These are phyloP conservation scores for Miichthys miiuy DNA, from an alignment of 2,797 vertebrate species.

Conservation along the genomic window DNA sequence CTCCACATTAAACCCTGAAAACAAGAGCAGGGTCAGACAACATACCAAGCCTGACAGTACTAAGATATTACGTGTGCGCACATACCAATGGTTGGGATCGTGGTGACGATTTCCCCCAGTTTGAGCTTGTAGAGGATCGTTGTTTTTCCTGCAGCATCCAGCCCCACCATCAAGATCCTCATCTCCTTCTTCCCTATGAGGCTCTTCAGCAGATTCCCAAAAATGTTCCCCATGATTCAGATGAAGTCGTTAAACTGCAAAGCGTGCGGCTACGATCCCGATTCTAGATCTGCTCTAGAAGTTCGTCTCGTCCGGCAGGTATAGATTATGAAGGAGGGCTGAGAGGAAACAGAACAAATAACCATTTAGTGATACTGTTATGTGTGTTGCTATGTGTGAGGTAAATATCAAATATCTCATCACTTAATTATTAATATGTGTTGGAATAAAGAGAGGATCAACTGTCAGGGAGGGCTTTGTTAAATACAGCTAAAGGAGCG, in stretches of 20 bases:
- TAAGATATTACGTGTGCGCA: conserved; percentile 1
- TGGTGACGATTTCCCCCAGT: conserved; percentile 97
- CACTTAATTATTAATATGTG: conserved; percentile 3
- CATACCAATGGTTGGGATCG: conserved; percentile 98
- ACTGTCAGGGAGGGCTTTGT: not conserved
- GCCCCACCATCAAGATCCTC: conserved; percentile 97
- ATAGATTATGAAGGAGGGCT: conserved; percentile 48
- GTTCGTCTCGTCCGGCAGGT: conserved; percentile 39
- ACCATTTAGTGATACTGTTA: not conserved
- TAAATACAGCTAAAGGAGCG: not conserved
- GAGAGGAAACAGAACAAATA: conserved; percentile 38
- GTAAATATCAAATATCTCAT: not conserved
- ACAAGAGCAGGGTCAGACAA: conserved; percentile 22
- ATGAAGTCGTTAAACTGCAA: conserved; percentile 45
- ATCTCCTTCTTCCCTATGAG: conserved; percentile 99
- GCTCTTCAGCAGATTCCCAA: conserved; percentile 95
- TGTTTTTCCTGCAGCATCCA: conserved; percentile 97
- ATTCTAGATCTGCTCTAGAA: conserved; percentile 7
- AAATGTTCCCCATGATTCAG: conserved; percentile 95
- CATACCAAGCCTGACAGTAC: not conserved
- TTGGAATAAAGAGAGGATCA: not conserved
- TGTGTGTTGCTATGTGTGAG: not conserved
- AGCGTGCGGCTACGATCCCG: conserved; percentile 17
- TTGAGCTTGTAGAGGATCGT: conserved; percentile 98
- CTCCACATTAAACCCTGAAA: conserved; percentile 87